Evolutionary conservation across 2,113 vertebrate species (phyloP), one percentile per base, ranked within the genome.

Genomic region (Mustelus asterias): DNA sequence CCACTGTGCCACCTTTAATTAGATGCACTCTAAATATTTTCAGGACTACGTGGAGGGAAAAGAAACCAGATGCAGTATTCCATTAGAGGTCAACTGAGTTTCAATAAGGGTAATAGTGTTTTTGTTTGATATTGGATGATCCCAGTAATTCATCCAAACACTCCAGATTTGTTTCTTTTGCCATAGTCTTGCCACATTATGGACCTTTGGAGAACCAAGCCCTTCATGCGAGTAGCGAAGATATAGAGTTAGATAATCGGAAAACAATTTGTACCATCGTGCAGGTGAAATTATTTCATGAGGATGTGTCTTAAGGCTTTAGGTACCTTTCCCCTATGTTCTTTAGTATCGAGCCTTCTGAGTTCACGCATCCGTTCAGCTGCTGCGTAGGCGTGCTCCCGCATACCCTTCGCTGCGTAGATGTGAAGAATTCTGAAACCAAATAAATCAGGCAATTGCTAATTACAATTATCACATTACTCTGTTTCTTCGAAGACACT

Each of bases 351-450:
- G 0, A 96, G 97, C 95, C 97, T 96, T 94, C 96, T 44, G 96
- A 97, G 96, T 33, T 96, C 11, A 8, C 76, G 96, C 97, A 97
- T 96, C 86, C 96, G 96, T 96, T 97, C 97, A 6, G 97, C 96
- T 0, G 96, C 96, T 67, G 96, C 97, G 92, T 96, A 37, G 5
- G 97, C 92, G 20, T 96, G 95, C 2, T 96, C 96, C 89, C 97
- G 80, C 97, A 97, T 96, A 95, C 96, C 97, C 97, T 97, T 97
- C 65, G 97, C 96, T 96, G 96, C 96, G 93, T 96, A 97, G 97
- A 97, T 96, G 89, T 97, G 96, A 67, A 97, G 97, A 96, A 97
- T 97, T 97, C 97, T 97, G 97, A 97, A 96, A 97, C 83, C 96
- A 96, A 0, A 97, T 96, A 97, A 96, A 96, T 72, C 24, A 72